phyloP scores from a whole-genome alignment of 2,797 vertebrate species.

The Peromyscus aztecus region DNA sequence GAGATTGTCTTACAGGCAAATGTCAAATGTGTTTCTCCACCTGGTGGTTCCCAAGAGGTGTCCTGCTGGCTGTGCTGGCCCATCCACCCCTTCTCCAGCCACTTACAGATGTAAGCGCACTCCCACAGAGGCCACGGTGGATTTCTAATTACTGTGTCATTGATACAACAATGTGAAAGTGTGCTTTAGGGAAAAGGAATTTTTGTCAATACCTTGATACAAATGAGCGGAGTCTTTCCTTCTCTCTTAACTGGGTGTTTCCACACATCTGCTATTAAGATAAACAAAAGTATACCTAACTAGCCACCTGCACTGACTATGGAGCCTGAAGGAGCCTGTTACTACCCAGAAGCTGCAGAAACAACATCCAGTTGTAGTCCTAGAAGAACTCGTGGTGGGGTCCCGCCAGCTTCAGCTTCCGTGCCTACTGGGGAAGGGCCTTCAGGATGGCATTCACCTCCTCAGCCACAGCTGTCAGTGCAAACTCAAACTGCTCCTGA shows the following conservation, averaged over 20 bases:
- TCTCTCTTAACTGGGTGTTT: conserved; percentile 75
- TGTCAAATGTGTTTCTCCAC: accelerated
- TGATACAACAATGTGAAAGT: conserved; percentile 71
- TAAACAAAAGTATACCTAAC: conserved; percentile 77
- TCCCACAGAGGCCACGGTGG: conserved; percentile 66
- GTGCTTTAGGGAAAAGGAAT: conserved; percentile 83
- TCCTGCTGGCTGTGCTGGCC: too few species aligned
- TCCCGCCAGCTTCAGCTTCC: conserved; percentile 61
- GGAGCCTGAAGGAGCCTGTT: conserved; percentile 85
- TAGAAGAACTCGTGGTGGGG: conserved; percentile 82
- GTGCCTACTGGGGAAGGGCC: conserved; percentile 95
- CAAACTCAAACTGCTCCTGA: conserved; percentile 99
- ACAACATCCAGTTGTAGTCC: conserved; percentile 86
- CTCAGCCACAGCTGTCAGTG: conserved; percentile 97
- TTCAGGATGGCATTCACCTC: conserved; percentile 99
- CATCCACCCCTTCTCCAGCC: conserved; percentile 4
- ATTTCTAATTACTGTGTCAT: conserved; percentile 71
- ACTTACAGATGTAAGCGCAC: conserved; percentile 63
- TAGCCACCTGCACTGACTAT: conserved; percentile 80
- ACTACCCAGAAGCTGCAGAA: conserved; percentile 86
- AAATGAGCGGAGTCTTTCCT: conserved; percentile 71
- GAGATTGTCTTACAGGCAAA: background rate
- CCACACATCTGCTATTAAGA: conserved; percentile 62
- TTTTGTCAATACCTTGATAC: conserved; percentile 64
- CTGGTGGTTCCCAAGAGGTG: accelerated